These are phyloP conservation scores for Poeciliopsis paucimaculata DNA, from an alignment of 2,797 vertebrate genomes.

Conservation along the genomic window DNA sequence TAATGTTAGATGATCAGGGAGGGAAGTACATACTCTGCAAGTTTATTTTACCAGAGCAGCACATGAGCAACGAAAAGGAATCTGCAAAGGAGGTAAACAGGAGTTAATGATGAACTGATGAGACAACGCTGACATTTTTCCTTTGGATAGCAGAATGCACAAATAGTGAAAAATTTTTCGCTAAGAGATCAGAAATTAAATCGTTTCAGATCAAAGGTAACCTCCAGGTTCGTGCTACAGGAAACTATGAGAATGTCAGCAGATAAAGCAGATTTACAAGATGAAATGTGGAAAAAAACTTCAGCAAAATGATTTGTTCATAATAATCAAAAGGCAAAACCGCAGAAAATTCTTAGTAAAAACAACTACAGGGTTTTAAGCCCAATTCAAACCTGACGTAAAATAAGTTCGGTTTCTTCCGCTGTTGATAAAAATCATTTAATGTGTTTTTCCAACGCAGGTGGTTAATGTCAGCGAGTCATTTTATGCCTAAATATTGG, in stretches of 20 bases:
- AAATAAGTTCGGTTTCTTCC: not conserved
- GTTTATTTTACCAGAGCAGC: not conserved
- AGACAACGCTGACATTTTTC: not conserved
- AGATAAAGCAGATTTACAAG: not conserved
- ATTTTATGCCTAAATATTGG: not conserved
- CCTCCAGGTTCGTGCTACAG: not conserved
- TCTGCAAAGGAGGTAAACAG: constrained; percentile 6
- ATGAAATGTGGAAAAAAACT: not conserved
- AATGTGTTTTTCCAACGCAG: not conserved
- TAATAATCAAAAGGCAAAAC: not conserved
- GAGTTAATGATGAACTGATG: not conserved
- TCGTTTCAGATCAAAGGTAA: not conserved
- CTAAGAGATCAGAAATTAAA: not conserved
- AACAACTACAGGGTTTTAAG: not conserved
- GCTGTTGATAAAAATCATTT: no score
- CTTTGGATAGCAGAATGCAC: not conserved
- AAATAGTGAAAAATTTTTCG: not conserved
- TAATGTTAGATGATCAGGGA: no score
- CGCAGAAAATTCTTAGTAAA: not conserved
- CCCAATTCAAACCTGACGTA: not conserved
- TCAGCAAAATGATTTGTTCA: not conserved
- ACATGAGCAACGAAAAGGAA: not conserved
- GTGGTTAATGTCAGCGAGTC: not conserved
- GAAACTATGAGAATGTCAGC: no score
- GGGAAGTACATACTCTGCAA: not conserved